Evolutionary conservation across 2,888 invertebrate species (phyloP).

Genomic region (Orchesella flavescens): DNA sequence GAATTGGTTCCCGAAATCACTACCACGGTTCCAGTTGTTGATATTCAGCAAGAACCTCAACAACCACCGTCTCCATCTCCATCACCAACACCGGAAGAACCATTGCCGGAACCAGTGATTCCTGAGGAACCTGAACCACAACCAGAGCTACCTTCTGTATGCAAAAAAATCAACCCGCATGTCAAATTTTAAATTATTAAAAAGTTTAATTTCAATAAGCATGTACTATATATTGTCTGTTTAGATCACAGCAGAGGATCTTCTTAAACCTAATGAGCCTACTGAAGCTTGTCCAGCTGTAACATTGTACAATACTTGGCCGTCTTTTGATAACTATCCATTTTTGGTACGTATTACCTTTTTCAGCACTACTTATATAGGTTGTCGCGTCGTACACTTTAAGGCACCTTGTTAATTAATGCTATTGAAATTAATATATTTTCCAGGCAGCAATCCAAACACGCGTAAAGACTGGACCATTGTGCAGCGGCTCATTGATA

Average conservation of each 20-base stretch:
- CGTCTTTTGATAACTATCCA: constrained; percentile 64
- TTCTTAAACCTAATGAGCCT: constrained; percentile 2
- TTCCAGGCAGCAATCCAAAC: constrained; percentile 64
- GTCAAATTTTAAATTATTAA: background rate
- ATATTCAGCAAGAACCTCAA: background rate
- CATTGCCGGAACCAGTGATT: constrained; percentile 4
- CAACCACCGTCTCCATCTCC: constrained; percentile 1
- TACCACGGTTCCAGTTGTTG: background rate
- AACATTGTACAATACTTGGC: constrained; percentile 63
- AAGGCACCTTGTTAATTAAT: no score
- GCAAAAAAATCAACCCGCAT: background rate
- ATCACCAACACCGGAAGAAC: background rate
- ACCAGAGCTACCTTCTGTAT: background rate
- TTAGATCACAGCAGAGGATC: constrained; percentile 10
- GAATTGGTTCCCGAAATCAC: background rate
- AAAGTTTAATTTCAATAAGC: background rate
- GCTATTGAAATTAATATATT: background rate
- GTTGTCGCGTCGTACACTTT: no score
- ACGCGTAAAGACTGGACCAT: constrained; percentile 63
- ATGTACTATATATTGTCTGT: background rate
- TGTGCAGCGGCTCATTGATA: constrained; percentile 65
- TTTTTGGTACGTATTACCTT: constrained; percentile 60
- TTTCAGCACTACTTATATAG: background rate
- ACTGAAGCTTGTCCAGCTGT: constrained; percentile 59
- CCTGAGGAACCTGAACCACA: constrained; percentile 8